Conservation (phyloP, 2,113 vertebrate species). For the Hippocampus barbouri region DNA sequence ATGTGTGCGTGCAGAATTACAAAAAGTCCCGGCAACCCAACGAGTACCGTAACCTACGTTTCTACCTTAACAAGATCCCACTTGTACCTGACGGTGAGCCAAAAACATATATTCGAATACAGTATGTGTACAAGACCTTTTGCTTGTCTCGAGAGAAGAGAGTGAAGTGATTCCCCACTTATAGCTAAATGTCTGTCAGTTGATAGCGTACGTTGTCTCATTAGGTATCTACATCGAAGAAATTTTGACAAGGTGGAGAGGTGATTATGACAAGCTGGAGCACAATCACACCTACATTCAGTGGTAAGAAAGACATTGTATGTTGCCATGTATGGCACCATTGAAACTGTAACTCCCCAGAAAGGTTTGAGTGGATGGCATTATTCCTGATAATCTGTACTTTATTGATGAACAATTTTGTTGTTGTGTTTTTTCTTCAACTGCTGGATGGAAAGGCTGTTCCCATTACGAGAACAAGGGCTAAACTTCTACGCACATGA, state of each 20-base stretch:
- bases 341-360: background rate
- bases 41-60: constrained; percentile 92
- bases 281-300: constrained; percentile 99
- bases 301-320: constrained; percentile 76
- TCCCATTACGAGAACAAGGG: constrained; percentile 96
- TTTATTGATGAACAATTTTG: background rate
- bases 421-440: background rate
- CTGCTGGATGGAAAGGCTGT: constrained; percentile 78
- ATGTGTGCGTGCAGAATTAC: constrained; percentile 76
- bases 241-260: constrained; percentile 94
- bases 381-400: background rate
- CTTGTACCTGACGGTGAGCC: constrained; percentile 92
- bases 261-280: constrained; percentile 96
- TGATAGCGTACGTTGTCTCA: constrained; percentile 8
- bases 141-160: constrained; percentile 5
- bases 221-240: constrained; percentile 95
- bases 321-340: background rate
- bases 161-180: constrained; percentile 11
- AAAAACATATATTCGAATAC: constrained; percentile 2
- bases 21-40: constrained; percentile 86
- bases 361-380: background rate
- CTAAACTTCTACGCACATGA: constrained; percentile 98
- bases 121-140: background rate
- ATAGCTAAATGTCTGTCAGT: background rate
- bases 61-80: constrained; percentile 97